Evolutionary conservation across 92 coral and sea anemone species (phyloP).

Genomic region (Scolanthus callimorphus): DNA sequence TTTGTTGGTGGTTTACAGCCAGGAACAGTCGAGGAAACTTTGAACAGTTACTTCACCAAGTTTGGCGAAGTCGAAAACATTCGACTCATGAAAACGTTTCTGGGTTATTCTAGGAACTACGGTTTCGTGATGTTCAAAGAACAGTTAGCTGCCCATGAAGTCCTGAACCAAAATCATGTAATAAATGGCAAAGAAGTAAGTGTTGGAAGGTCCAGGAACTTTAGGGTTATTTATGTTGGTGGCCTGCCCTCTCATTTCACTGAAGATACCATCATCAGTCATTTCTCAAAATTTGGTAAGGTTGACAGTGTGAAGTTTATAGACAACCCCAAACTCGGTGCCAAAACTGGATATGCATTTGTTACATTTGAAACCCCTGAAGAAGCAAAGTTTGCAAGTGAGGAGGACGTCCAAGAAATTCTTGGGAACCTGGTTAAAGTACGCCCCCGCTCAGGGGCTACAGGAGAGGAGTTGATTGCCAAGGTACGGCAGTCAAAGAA

Average conservation of each 20-base stretch:
- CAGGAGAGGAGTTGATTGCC: conserved; percentile 7
- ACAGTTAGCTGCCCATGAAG: conserved; percentile 25
- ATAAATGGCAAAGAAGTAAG: conserved; percentile 28
- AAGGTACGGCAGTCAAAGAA: conserved; percentile 25
- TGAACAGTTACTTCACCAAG: conserved; percentile 35
- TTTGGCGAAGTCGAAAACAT: conserved; percentile 54
- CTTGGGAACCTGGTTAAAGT: conserved; percentile 15
- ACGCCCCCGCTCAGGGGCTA: not conserved
- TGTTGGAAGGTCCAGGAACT: conserved; percentile 31
- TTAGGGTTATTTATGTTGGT: conserved; percentile 41
- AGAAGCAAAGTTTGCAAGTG: conserved; percentile 37
- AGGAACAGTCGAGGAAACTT: conserved; percentile 36
- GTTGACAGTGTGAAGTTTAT: conserved; percentile 45
- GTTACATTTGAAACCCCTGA: conserved; percentile 37
- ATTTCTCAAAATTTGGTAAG: conserved; percentile 44
- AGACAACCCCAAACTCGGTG: conserved; percentile 13
- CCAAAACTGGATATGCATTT: conserved; percentile 39
- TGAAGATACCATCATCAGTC: conserved; percentile 19
- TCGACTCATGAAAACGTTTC: conserved; percentile 28
- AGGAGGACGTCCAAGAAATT: conserved; percentile 34
- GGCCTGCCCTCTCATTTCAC: conserved; percentile 39
- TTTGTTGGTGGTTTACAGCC: conserved; percentile 48
- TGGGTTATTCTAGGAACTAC: conserved; percentile 47
- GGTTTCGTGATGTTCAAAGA: conserved; percentile 54
- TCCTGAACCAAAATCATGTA: conserved; percentile 26